Percentiles rank a stretch among this genome's conserved stretches.
Conservation (phyloP, 64 coral and sea anemone genomes). For the Porites australiensis region DNA sequence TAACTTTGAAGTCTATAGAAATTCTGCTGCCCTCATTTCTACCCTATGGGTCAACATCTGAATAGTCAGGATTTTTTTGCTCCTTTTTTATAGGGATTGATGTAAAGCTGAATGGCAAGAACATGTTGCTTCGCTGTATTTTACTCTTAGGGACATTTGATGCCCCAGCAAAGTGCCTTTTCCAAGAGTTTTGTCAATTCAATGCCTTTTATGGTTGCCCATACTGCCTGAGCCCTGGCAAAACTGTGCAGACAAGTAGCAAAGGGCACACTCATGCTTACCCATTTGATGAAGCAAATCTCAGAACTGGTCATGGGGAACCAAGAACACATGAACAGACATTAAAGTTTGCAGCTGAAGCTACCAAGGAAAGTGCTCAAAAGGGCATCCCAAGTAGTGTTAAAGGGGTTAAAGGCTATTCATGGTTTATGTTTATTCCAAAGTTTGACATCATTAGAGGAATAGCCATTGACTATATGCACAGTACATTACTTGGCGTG, state of each 20-base stretch:
- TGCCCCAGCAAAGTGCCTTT: conserved; percentile 47
- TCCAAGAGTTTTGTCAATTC: conserved; percentile 18
- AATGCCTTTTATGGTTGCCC: conserved; percentile 29
- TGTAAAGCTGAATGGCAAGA: too few relatives aligned
- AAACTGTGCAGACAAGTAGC: conserved; percentile 18
- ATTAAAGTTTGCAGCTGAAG: not conserved
- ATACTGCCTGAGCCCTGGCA: conserved; percentile 2
- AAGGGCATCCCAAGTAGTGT: not conserved
- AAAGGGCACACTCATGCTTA: conserved; percentile 31
- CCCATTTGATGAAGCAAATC: conserved; percentile 35
- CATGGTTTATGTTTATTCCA: conserved; percentile 41
- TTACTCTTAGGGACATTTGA: conserved; percentile 25
- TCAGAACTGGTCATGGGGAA: conserved; percentile 33
- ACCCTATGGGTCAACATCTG: too few relatives aligned
- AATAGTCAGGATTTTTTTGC: too few relatives aligned
- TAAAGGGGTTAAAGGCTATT: conserved; percentile 33
- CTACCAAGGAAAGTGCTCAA: not conserved
- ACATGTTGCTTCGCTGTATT: conserved; percentile 10
- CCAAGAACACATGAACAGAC: conserved; percentile 12
- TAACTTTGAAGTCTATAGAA: too few relatives aligned
- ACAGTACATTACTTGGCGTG: conserved; percentile 24
- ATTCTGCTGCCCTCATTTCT: too few relatives aligned
- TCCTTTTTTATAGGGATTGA: too few relatives aligned
- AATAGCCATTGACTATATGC: conserved; percentile 60
- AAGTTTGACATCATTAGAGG: conserved; percentile 53